phyloP scores from a whole-genome alignment of 2,113 vertebrate genomes.

The Ochotona princeps region DNA sequence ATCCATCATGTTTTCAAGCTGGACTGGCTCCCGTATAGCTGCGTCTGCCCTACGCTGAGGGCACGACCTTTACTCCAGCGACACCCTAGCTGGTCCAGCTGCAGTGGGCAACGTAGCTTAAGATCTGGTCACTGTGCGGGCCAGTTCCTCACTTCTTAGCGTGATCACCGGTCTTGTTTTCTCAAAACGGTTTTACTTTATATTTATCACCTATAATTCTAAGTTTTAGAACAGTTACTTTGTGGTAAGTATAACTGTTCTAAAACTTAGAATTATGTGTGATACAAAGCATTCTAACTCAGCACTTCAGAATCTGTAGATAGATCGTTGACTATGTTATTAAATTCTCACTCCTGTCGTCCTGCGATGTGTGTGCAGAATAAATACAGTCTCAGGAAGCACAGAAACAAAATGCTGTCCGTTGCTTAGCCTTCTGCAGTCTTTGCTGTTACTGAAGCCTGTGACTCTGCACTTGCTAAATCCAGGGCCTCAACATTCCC shows the following conservation, averaged over 20 bases:
- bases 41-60: not conserved
- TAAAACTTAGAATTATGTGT: slow-evolving; percentile 76
- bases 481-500: not conserved
- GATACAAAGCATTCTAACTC: slow-evolving; percentile 65
- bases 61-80: not conserved
- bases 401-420: not conserved
- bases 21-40: not conserved
- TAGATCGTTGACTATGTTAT: slow-evolving; percentile 49
- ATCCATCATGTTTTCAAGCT: not conserved
- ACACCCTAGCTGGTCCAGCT: not conserved
- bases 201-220: slow-evolving; percentile 79
- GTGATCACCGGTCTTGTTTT: slow-evolving; percentile 66
- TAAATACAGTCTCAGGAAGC: not conserved
- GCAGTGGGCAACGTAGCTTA: not conserved
- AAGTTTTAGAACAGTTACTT: slow-evolving; percentile 75
- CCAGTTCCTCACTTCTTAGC: slow-evolving; percentile 6
- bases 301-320: slow-evolving; percentile 72
- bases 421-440: not conserved
- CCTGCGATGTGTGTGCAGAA: not conserved
- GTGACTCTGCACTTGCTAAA: slow-evolving; percentile 43
- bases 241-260: slow-evolving; percentile 77
- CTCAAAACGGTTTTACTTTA: slow-evolving; percentile 69
- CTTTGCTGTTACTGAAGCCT: not conserved
- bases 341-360: slow-evolving; percentile 40
- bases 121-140: slow-evolving; percentile 29